A percentile compares a stretch with the other conserved stretches of the same genome.
phyloP scores from a whole-genome alignment of 2,113 vertebrate species.

The Sylvicapra grimmia region DNA sequence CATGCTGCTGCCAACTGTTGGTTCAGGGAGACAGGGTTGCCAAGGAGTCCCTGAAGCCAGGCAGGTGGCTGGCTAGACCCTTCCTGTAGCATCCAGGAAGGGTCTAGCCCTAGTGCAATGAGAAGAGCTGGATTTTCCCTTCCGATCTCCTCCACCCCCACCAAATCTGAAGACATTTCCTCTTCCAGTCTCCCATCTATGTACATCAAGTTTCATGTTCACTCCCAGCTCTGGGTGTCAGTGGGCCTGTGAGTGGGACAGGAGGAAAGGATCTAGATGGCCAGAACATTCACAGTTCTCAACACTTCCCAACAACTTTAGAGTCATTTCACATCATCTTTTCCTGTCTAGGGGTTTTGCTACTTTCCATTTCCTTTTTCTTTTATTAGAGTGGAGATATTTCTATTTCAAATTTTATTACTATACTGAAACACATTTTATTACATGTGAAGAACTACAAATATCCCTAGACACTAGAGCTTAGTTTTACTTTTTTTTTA shows the following conservation, averaged over 20 bases:
- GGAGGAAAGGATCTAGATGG: conserved; percentile 57
- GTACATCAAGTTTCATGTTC: neutral
- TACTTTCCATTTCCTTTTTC: neutral
- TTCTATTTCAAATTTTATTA: conserved; percentile 52
- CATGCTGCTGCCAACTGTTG: neutral
- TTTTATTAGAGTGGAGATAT: neutral
- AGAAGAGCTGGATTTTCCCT: neutral
- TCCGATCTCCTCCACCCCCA: neutral
- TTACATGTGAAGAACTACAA: neutral
- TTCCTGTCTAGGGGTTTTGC: neutral
- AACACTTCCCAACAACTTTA: conserved; percentile 59
- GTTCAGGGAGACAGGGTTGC: neutral
- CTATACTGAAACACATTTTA: neutral
- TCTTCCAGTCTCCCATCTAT: neutral
- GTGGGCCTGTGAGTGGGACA: conserved; percentile 63
- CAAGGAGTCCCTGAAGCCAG: neutral
- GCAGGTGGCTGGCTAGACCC: neutral
- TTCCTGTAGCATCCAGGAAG: neutral
- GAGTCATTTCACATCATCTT: conserved; percentile 50
- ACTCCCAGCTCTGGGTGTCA: neutral
- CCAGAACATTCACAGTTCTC: conserved; percentile 66
- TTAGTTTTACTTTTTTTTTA: neutral
- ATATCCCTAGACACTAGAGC: neutral
- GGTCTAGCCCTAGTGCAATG: neutral
- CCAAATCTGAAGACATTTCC: neutral